Base-by-base conservation (phyloP, 2,797 vertebrate species). In the Poliocrania exsul region DNA sequence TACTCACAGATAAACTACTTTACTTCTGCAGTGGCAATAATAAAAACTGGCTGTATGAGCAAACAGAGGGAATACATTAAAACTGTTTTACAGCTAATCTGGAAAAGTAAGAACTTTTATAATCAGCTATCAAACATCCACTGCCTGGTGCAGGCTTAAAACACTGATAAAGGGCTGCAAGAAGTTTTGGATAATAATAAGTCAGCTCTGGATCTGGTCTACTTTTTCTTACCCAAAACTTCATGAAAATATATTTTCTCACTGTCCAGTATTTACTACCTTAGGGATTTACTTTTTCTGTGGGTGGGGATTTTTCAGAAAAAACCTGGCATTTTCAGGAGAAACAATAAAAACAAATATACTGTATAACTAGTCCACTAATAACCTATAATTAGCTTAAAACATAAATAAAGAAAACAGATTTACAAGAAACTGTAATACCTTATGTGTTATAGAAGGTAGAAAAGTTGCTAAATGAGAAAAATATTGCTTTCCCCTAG, bases 61-160 rank as follows among this genome's bases (percentile, higher is more conserved):
- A 95, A 85, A 93, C 37, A 78, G 78, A 86, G n/a, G 24, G 69
- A 95, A 94, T 77, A 72, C 24, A 82, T 94, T 96, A 92, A 90
- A 92, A 75, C 10, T 58, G 51, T 40, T 92, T 95, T 86, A 88
- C 38, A 83, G 66, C 42, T 91, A 83, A 88, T 78, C 69, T 91
- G 61, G 69, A 88, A 77, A 92, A 92, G 83, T 47, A 94, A 70
- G 70, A 64, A 24, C 35, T 78, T 95, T 94, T 81, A 82, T 70
- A 88, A 92, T 75, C 73, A 90, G 46, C 65, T 75, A 86, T 91
- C 79, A 86, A 74, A 66, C 56, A 71, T 57, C 12, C 69, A 58
- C 29, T 88, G 35, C 42, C 78, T 83, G 75, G 79, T 78, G 67
- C 38, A 71, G 77, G 82, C 69, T 79, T 89, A 75, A 92, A 86